These are phyloP conservation scores for Mormyrops attenuatus DNA, from an alignment of 2,797 vertebrate species.

Conservation along the genomic window DNA sequence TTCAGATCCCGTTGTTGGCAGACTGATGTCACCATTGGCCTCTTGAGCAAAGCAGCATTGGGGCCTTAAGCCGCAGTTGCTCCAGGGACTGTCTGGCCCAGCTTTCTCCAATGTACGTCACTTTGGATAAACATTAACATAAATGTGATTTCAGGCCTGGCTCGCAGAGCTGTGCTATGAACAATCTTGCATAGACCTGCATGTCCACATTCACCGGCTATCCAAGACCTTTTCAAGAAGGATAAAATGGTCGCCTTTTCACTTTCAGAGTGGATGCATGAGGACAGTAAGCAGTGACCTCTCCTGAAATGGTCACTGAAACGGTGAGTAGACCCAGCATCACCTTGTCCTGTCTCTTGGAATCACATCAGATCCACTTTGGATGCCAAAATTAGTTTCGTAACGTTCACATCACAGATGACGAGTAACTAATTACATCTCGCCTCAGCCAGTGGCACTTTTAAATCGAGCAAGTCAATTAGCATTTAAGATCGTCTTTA, in stretches of 20 bases:
- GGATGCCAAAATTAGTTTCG: neutral
- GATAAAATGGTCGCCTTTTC: neutral
- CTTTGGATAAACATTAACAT: neutral
- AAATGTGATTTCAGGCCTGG: neutral
- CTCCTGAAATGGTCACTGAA: neutral
- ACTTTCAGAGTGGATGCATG: neutral
- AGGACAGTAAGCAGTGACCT: neutral
- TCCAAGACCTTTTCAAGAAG: neutral
- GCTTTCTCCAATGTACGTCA: neutral
- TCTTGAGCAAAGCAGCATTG: neutral
- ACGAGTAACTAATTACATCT: neutral
- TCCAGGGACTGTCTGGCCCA: neutral
- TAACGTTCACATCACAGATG: neutral
- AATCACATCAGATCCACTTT: neutral
- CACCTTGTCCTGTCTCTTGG: neutral
- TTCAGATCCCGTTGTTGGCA: neutral
- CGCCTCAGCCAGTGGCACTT: neutral
- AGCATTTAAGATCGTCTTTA: conserved; percentile 4
- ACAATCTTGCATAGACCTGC: neutral
- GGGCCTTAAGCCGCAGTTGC: neutral
- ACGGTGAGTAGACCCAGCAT: neutral
- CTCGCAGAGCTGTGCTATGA: neutral
- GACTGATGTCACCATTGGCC: neutral
- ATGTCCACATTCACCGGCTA: neutral
- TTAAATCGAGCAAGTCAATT: conserved; percentile 8